Evolutionary conservation across 2,113 vertebrate species (phyloP).

Genomic region (Nibea coibor): DNA sequence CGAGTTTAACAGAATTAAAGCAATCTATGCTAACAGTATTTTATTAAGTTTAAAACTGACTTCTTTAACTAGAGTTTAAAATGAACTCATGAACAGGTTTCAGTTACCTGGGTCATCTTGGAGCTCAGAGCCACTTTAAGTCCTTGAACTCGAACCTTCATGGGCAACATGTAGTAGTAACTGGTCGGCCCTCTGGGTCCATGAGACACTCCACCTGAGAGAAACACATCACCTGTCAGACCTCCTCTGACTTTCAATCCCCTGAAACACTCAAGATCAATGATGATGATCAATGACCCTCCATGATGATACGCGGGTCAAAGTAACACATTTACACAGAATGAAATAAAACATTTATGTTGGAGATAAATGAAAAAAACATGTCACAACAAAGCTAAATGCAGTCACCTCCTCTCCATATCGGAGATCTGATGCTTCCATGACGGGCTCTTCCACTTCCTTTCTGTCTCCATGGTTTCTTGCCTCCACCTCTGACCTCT

Average conservation of each 20-base stretch:
- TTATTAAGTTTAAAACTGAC: background rate
- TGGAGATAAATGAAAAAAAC: no score
- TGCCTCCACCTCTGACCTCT: slow-evolving; percentile 90
- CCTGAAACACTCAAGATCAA: background rate
- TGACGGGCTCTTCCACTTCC: slow-evolving; percentile 88
- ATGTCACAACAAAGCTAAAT: background rate
- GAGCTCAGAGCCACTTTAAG: slow-evolving; percentile 89
- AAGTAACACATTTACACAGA: background rate
- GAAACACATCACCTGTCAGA: slow-evolving; percentile 4
- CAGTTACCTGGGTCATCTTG: slow-evolving; percentile 89
- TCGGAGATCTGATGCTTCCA: slow-evolving; percentile 90
- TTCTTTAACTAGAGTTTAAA: background rate
- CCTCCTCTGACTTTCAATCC: background rate
- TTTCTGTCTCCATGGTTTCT: slow-evolving; percentile 92
- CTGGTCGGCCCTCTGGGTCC: slow-evolving; percentile 93
- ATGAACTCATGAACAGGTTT: background rate
- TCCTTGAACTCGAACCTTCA: slow-evolving; percentile 89
- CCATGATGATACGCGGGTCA: background rate
- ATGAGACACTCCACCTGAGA: slow-evolving; percentile 87
- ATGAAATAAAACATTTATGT: no score
- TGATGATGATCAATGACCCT: no score
- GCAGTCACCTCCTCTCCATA: slow-evolving; percentile 89
- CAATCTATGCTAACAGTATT: no score
- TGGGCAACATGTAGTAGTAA: slow-evolving; percentile 94
- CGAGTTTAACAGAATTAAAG: no score